Evolutionary conservation across 2,888 invertebrate species (phyloP), one percentile per base, ranked within the genome.

Genomic region (Papilio elwesi): DNA sequence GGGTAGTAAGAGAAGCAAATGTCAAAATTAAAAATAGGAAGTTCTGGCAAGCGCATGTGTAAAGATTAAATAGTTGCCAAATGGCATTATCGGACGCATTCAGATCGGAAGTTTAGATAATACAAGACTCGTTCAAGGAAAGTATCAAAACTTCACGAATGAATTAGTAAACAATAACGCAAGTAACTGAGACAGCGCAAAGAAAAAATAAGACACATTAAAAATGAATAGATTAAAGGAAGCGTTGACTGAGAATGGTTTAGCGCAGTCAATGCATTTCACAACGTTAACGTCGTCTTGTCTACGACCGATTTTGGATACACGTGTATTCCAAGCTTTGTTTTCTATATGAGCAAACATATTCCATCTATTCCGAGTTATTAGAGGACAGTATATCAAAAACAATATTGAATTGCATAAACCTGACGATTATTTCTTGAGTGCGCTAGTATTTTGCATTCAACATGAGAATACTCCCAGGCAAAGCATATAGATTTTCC

Each of bases 31-130:
- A 79, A 80, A 81, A 78, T 80, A 81, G 79, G 77, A 67, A 68
- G 72, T 74, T 75, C 76, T 79, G 79, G 78, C 78, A 77, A 74
- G 75, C 76, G 76, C 15, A 51, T 49, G 77, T 81, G 83, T 79
- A 81, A 82, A 80, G 84, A 87, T 85, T 83, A 78, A 75, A 74
- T 78, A 78, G 80, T 73, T 88, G 89, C 89, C 89, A 89, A 89
- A 83, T 83, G 77, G 73, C 78, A 79, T 73, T 78, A 78, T 81
- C 53, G 76, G 82, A 81, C 80, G 79, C 79, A 78, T 75, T 77
- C 67, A 71, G 74, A 75, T 59, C 70, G 71, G 77, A 76, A 77
- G 73, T 76, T 70, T 74, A 70, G 68, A 68, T 59, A 68, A 68
- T 74, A 68, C 38, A 26, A 67, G 26, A 26, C 26, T 71, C 62